Evolutionary conservation across 2,113 vertebrate species (phyloP).

Genomic region (human): DNA sequence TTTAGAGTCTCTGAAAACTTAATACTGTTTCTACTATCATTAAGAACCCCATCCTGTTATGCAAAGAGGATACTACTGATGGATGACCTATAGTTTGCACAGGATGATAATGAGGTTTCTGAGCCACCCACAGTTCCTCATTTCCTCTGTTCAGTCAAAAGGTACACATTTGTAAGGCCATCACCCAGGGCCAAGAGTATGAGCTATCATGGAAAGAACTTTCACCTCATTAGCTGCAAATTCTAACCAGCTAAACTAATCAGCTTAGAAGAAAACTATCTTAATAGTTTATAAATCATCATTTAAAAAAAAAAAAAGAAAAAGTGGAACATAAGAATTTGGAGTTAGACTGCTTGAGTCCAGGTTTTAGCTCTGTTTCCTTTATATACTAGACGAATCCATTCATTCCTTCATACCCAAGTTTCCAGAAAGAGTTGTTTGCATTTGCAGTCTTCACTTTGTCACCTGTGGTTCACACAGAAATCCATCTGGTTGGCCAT

Average conservation of each 20-base stretch:
- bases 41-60: neutral
- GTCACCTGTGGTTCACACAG: neutral
- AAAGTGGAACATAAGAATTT: neutral
- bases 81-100: neutral
- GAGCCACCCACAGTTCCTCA: neutral
- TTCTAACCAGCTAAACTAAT: neutral
- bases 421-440: neutral
- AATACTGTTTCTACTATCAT: neutral
- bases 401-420: neutral
- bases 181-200: neutral
- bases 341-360: neutral
- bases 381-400: neutral
- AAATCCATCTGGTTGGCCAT: no score
- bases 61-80: neutral
- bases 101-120: conserved; percentile 8
- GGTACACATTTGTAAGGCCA: neutral
- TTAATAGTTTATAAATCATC: neutral
- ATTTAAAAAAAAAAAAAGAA: neutral
- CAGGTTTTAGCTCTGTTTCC: neutral
- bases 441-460: neutral
- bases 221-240: neutral
- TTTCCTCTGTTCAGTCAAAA: neutral
- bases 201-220: neutral
- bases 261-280: neutral
- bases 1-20: neutral